A percentile compares a stretch with the other conserved stretches of the same genome.
phyloP scores from a whole-genome alignment of 1,140 invertebrate species.

The Lysiphlebus fabarum region DNA sequence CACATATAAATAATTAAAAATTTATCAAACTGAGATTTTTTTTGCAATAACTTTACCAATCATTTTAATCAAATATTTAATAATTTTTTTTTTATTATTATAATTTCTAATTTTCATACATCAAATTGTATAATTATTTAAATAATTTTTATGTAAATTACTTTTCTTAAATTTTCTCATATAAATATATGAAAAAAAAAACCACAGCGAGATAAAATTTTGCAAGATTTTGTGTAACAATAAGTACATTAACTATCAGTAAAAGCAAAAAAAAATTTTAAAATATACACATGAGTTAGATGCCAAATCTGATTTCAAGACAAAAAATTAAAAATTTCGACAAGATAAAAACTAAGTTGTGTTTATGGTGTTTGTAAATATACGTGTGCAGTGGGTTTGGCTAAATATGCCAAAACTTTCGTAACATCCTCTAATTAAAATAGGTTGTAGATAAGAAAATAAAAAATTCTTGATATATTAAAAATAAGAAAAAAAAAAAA shows the following conservation, averaged over 20 bases:
- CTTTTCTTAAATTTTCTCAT: too few relatives aligned
- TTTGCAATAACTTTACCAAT: too few relatives aligned
- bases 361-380: background rate
- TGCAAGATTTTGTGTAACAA: constrained; percentile 23
- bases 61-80: too few relatives aligned
- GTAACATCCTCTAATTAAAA: constrained; percentile 55
- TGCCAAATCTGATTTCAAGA: constrained; percentile 2
- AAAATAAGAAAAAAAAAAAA: constrained; percentile 2
- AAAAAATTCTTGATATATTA: background rate
- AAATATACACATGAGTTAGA: constrained; percentile 10
- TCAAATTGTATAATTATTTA: too few relatives aligned
- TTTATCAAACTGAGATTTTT: too few relatives aligned
- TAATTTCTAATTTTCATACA: too few relatives aligned
- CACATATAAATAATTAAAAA: too few relatives aligned
- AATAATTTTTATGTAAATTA: too few relatives aligned
- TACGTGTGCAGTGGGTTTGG: background rate
- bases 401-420: constrained; percentile 33
- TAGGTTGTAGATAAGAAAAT: constrained; percentile 46
- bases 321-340: constrained; percentile 6
- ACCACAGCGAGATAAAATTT: constrained; percentile 18
- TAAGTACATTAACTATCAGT: constrained; percentile 15
- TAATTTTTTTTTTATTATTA: too few relatives aligned
- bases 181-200: constrained; percentile 14
- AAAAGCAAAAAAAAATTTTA: too few relatives aligned
- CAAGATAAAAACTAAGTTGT: background rate